Conservation (phyloP, 1,140 invertebrate species). For the Mylabris phalerata region DNA sequence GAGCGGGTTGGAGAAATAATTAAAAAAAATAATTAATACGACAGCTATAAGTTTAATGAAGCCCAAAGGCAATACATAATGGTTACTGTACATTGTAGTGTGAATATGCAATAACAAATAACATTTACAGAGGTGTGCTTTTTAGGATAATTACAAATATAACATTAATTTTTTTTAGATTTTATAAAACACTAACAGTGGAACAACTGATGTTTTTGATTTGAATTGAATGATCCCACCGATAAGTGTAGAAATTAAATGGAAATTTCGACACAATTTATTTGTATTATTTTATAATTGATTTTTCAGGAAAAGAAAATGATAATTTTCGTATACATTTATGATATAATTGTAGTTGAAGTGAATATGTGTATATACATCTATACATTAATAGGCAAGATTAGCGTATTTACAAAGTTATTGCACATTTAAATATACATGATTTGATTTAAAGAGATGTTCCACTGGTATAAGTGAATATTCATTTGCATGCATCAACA, state of each 20-base stretch:
- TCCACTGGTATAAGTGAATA: slow-evolving; percentile 13
- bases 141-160: slow-evolving; percentile 16
- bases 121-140: slow-evolving; percentile 29
- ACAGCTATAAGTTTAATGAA: slow-evolving; percentile 41
- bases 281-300: not conserved
- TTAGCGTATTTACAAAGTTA: slow-evolving; percentile 41
- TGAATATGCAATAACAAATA: slow-evolving; percentile 41
- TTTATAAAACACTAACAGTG: not conserved
- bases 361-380: slow-evolving; percentile 35
- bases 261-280: no score
- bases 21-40: slow-evolving; percentile 18
- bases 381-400: slow-evolving; percentile 40
- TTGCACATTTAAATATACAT: slow-evolving; percentile 43
- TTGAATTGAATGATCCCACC: not conserved
- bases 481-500: slow-evolving; percentile 16
- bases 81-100: slow-evolving; percentile 38
- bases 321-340: slow-evolving; percentile 34
- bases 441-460: slow-evolving; percentile 11
- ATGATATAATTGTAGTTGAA: slow-evolving; percentile 18
- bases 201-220: no score
- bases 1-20: no score
- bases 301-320: not conserved
- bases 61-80: slow-evolving; percentile 40
- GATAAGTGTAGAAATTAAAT: slow-evolving; percentile 1
- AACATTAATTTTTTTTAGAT: slow-evolving; percentile 7